These are phyloP conservation scores for Macquaria australasica DNA, from an alignment of 2,113 vertebrate species.

Conservation along the genomic window DNA sequence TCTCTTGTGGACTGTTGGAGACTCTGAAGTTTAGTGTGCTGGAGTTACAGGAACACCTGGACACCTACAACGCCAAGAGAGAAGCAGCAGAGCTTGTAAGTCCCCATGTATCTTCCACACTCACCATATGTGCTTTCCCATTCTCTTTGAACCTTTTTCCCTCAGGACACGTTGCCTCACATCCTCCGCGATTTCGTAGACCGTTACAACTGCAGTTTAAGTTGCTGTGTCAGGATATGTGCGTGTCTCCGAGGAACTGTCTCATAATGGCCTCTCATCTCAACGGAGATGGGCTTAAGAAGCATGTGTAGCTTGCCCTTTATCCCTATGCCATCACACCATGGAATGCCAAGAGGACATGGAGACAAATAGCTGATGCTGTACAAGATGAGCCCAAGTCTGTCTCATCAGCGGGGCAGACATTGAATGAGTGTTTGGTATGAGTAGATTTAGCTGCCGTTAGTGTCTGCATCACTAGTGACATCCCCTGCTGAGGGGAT, in stretches of 20 bases:
- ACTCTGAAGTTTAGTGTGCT: conserved; percentile 97
- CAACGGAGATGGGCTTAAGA: conserved; percentile 16
- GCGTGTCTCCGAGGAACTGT: neutral
- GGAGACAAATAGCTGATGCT: conserved; percentile 61
- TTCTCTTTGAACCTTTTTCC: conserved; percentile 8
- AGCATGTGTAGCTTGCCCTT: conserved; percentile 14
- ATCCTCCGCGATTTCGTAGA: conserved; percentile 11
- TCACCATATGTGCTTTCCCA: neutral
- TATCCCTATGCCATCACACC: neutral
- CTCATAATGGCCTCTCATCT: conserved; percentile 9
- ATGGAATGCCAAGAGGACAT: conserved; percentile 5
- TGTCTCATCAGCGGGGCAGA: conserved; percentile 50
- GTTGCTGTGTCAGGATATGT: conserved; percentile 26
- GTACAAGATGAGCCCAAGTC: conserved; percentile 40
- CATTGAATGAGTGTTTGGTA: conserved; percentile 51
- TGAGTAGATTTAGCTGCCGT: conserved; percentile 64
- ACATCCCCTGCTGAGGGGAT: conserved; percentile 61
- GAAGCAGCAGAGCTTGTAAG: conserved; percentile 95
- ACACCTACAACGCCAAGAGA: conserved; percentile 95
- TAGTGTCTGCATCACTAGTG: conserved; percentile 59
- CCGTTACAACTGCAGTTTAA: conserved; percentile 21
- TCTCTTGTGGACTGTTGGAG: conserved; percentile 96
- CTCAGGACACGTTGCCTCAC: neutral
- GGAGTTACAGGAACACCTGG: conserved; percentile 97
- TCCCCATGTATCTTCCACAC: conserved; percentile 11